Evolutionary conservation across 2,113 vertebrate genomes (phyloP).

Genomic region (Sinocyclocheilus anshuiensis): DNA sequence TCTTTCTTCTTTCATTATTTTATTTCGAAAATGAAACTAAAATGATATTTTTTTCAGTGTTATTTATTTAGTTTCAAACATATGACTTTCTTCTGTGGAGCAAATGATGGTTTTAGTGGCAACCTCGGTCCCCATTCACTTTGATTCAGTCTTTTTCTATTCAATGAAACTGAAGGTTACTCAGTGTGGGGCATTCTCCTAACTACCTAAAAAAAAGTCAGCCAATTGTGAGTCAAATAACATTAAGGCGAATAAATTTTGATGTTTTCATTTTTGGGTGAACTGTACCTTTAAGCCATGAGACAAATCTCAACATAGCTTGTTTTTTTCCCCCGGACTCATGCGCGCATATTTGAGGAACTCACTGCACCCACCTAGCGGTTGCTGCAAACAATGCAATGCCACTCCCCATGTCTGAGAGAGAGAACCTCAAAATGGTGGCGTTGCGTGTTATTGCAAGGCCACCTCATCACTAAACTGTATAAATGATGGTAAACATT

Average conservation of each 20-base stretch:
- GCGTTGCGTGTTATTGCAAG: background rate
- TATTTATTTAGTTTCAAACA: no score
- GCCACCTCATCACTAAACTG: background rate
- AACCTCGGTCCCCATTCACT: no score
- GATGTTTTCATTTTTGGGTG: background rate
- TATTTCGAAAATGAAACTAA: background rate
- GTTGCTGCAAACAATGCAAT: background rate
- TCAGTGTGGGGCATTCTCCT: no score
- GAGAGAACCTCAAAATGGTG: conserved; percentile 52
- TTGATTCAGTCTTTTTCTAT: no score
- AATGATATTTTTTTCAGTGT: no score
- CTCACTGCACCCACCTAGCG: conserved; percentile 28
- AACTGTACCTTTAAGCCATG: background rate
- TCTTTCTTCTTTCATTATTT: background rate
- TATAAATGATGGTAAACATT: background rate
- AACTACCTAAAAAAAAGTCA: background rate
- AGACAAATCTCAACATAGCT: background rate
- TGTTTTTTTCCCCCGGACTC: background rate
- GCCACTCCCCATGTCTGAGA: background rate
- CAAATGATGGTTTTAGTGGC: no score
- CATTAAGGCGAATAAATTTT: background rate
- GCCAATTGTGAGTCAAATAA: background rate
- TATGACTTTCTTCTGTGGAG: no score
- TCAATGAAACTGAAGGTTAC: no score
- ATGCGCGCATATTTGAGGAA: background rate